Percentiles rank a stretch among this genome's conserved stretches.
These are phyloP conservation scores for Mixornis gularis DNA, from an alignment of 2,113 vertebrate genomes.

Conservation along the genomic window DNA sequence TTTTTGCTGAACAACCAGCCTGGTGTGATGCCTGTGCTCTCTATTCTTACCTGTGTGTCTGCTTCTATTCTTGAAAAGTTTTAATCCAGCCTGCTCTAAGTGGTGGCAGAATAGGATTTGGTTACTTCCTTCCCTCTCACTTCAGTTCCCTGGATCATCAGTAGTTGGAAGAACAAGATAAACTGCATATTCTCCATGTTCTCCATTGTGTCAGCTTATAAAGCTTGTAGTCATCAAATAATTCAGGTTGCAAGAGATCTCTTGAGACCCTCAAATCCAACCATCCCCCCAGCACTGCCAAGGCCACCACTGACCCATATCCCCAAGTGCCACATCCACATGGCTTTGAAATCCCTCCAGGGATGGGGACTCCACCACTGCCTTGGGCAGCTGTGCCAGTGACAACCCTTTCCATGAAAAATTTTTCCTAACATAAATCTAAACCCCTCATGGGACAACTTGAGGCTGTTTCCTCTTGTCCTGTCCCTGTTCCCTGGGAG, in stretches of 20 bases:
- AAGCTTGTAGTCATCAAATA: background rate
- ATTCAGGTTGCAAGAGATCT: background rate
- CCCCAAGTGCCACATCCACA: background rate
- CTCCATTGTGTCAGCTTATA: background rate
- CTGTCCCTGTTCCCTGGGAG: background rate
- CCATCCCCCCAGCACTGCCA: background rate
- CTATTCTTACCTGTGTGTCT: background rate
- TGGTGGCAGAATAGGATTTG: background rate
- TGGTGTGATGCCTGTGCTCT: background rate
- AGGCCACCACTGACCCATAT: background rate
- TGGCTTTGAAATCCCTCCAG: background rate
- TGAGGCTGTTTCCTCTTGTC: rapidly evolving
- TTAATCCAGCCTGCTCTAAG: background rate
- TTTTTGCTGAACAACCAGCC: background rate
- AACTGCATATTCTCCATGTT: background rate
- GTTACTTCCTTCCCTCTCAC: background rate
- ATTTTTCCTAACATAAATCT: background rate
- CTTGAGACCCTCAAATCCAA: background rate
- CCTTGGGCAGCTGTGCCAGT: background rate
- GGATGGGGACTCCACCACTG: background rate
- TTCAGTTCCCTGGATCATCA: background rate
- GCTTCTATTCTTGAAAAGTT: background rate
- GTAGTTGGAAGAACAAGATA: background rate
- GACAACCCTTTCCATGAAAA: background rate
- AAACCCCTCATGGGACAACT: background rate